Evolutionary conservation across 2,888 invertebrate genomes (phyloP).

Genomic region (Chymomyza amoena): DNA sequence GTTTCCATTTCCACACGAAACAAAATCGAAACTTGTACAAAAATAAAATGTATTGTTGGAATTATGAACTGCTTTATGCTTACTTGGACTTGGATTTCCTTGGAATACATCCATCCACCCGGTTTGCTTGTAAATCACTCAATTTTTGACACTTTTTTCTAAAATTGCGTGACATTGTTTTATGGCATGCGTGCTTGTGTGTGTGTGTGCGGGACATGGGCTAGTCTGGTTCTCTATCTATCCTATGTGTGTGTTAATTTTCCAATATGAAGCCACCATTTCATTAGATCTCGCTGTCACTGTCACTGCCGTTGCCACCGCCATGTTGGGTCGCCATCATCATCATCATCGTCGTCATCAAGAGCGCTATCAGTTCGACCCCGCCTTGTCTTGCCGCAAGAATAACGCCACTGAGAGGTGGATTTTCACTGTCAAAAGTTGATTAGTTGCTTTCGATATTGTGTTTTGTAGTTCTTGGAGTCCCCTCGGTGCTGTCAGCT

Average conservation of each 20-base stretch:
- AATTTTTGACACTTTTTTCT: constrained; percentile 77
- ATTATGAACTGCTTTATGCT: constrained; percentile 62
- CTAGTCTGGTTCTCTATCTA: background rate
- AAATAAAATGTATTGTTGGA: constrained; percentile 29
- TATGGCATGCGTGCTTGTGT: constrained; percentile 68
- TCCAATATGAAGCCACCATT: constrained; percentile 22
- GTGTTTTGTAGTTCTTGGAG: constrained; percentile 20
- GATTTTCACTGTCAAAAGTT: constrained; percentile 75
- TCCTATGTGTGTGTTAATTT: constrained; percentile 31
- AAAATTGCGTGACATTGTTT: constrained; percentile 79
- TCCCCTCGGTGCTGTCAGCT: background rate
- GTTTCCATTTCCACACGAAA: constrained; percentile 3
- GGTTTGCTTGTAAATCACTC: constrained; percentile 77
- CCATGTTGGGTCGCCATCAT: constrained; percentile 12
- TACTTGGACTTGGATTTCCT: constrained; percentile 42
- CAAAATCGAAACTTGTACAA: background rate
- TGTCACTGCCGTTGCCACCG: background rate
- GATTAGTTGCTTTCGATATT: constrained; percentile 70
- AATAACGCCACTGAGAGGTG: constrained; percentile 56
- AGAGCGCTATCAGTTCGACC: constrained; percentile 24
- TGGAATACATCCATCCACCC: constrained; percentile 46
- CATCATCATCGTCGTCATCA: constrained; percentile 32
- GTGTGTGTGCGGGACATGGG: constrained; percentile 6
- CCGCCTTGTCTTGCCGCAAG: constrained; percentile 27
- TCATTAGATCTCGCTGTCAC: constrained; percentile 14